A percentile compares a stretch with the other conserved stretches of the same genome.
Evolutionary conservation across 2,113 vertebrate species (phyloP).

Genomic region (Tragelaphus buxtoni): DNA sequence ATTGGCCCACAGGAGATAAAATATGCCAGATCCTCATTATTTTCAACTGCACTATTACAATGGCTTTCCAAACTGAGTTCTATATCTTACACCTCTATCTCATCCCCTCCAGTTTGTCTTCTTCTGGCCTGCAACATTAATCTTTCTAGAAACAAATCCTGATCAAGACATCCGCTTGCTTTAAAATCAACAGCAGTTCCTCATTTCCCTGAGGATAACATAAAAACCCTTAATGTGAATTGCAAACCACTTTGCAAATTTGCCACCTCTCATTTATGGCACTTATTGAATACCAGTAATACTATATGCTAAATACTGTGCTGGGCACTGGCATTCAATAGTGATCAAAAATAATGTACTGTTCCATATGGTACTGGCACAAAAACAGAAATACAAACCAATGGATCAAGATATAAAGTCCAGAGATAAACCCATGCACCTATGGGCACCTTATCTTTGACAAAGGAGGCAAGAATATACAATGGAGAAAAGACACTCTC

Average conservation of each 20-base stretch:
- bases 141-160: conserved; percentile 17
- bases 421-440: neutral
- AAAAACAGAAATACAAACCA: neutral
- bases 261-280: neutral
- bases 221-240: neutral
- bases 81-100: neutral
- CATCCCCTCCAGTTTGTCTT: neutral
- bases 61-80: conserved; percentile 13
- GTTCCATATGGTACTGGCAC: neutral
- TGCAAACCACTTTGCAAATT: neutral
- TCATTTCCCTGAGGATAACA: neutral
- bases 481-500: neutral
- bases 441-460: neutral
- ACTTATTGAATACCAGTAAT: neutral
- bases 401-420: neutral
- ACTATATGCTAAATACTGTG: neutral
- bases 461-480: neutral
- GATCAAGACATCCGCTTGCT: neutral
- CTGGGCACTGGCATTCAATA: neutral
- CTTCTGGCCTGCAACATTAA: neutral
- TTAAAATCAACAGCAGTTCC: neutral
- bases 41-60: neutral
- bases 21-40: neutral
- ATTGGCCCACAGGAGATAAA: neutral
- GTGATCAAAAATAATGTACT: neutral